Conservation (phyloP, 2,113 vertebrate species). For the Ardeotis arabs region DNA sequence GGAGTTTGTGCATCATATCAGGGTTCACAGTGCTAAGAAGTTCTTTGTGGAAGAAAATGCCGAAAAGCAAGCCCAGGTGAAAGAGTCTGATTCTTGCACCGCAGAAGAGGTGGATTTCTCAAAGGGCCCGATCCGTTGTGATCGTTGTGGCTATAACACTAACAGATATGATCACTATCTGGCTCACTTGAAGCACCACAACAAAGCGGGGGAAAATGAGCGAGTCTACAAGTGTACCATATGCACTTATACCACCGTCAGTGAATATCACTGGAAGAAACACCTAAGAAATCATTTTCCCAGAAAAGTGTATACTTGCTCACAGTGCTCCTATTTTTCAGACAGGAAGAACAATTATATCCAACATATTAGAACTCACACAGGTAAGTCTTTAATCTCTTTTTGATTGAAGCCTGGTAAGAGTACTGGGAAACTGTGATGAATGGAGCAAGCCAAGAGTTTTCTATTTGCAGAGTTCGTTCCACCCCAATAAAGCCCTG, state of each 20-base stretch:
- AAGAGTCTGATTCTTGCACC: constrained; percentile 67
- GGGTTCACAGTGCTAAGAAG: constrained; percentile 89
- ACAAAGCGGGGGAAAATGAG: constrained; percentile 86
- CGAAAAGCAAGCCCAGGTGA: constrained; percentile 80
- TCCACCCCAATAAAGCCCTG: background rate
- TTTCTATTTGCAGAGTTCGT: background rate
- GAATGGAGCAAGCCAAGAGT: background rate
- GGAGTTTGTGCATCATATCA: constrained; percentile 93
- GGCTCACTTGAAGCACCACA: constrained; percentile 95
- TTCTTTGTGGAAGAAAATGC: constrained; percentile 88
- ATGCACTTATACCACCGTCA: constrained; percentile 95
- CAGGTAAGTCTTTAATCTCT: constrained; percentile 77
- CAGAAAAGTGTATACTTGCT: constrained; percentile 95
- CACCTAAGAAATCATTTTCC: constrained; percentile 98
- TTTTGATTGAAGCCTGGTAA: background rate
- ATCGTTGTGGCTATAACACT: constrained; percentile 97
- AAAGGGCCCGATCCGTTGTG: constrained; percentile 94
- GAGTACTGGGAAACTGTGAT: background rate
- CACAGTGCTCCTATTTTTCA: constrained; percentile 95
- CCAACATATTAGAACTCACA: constrained; percentile 97
- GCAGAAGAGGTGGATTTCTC: constrained; percentile 80
- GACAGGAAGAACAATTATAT: constrained; percentile 99
- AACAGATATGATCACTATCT: constrained; percentile 97
- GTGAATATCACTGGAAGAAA: constrained; percentile 99
- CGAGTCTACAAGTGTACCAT: constrained; percentile 96